A percentile compares a stretch with the other conserved stretches of the same genome.
These are phyloP conservation scores for Cephalotes varians DNA, from an alignment of 2,888 invertebrate species.

Conservation along the genomic window DNA sequence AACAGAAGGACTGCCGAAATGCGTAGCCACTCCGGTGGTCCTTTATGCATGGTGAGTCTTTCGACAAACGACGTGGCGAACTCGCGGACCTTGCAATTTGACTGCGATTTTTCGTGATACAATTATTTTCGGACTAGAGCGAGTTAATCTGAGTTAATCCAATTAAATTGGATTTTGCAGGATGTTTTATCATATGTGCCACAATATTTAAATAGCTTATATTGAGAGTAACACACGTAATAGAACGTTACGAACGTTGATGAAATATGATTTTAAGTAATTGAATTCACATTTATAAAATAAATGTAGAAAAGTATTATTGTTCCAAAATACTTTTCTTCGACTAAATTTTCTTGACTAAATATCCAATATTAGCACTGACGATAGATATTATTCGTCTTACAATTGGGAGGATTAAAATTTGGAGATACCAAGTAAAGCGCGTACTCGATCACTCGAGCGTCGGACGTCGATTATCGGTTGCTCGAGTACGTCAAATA, in stretches of 20 bases:
- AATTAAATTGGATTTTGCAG: background rate
- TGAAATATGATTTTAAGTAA: slow-evolving; percentile 1
- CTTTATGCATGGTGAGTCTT: slow-evolving; percentile 67
- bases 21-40: slow-evolving; percentile 82
- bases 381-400: background rate
- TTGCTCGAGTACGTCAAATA: slow-evolving; percentile 30
- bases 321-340: background rate
- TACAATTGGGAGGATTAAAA: slow-evolving; percentile 14
- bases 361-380: slow-evolving; percentile 10
- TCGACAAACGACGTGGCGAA: slow-evolving; percentile 53
- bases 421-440: slow-evolving; percentile 15
- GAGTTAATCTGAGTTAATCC: slow-evolving; percentile 27
- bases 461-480: slow-evolving; percentile 31
- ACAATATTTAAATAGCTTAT: background rate
- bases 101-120: background rate
- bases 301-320: background rate
- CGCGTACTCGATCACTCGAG: slow-evolving; percentile 7
- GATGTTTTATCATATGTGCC: background rate
- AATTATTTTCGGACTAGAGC: slow-evolving; percentile 6
- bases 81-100: slow-evolving; percentile 5
- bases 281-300: background rate
- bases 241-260: slow-evolving; percentile 13
- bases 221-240: background rate
- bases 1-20: slow-evolving; percentile 79
- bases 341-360: background rate